Base-by-base conservation (phyloP, 2,888 invertebrate species). In the Neoascia interrupta region DNA sequence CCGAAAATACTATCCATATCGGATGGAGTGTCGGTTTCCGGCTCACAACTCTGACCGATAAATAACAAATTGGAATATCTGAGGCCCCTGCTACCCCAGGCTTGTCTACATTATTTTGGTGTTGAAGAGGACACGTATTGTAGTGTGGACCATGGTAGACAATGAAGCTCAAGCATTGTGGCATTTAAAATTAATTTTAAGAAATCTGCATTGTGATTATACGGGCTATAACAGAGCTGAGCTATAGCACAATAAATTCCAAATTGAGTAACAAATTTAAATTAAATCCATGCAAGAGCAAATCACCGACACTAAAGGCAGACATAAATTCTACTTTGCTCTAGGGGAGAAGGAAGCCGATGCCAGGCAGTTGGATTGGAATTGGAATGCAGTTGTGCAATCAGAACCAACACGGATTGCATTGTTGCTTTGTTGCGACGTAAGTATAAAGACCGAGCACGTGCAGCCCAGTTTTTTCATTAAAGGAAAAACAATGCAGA, bases 21-120 rank as follows among this genome's bases (percentile, higher is more conserved):
- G 13, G 31, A 36, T 18, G 6, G 26, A 26, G 26, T 23, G 19
- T 28, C 26, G 41, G 70, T 45, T 70, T 70, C 61, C 61, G 53
- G 53, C 19, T 19, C 21, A 45, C 45, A 43, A 61, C 53, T 70
- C 45, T 70, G 60, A 61, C 53, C 61, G 61, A 61, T 69, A 70
- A 70, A 70, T 70, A 61, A 41, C 53, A 28, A 47, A 61, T 61
- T 53, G 60, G 70, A 49, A 69, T 16, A 8, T 10, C 6, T 18
- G 31, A 10, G 18, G 10, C 11, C 19, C 41, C 18, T 15, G 4
- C 4, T 8, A 18, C 39, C 21, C 18, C 41, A 8, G 49, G 15
- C 13, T 16, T 13, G 5, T 13, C 5, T 11, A 36, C 36, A 37
- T 15, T 15, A 28, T n/a, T n/a, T 11, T 16, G 3, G 5, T 31